Evolutionary conservation across 2,113 vertebrate species (phyloP), one percentile per base, ranked within the genome.

Genomic region (Bungarus multicinctus): DNA sequence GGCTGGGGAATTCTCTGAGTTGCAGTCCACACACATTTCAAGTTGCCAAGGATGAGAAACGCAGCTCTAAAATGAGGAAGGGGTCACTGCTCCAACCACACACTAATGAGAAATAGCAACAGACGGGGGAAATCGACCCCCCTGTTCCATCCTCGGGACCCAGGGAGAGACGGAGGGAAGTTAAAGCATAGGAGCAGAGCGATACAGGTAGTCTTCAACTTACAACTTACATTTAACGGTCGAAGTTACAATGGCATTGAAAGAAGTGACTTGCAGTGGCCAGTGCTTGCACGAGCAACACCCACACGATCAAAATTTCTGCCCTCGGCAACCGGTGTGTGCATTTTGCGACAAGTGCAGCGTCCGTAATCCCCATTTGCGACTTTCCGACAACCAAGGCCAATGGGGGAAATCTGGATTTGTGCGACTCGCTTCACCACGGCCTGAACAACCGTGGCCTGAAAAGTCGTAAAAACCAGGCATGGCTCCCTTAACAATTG

Each of bases 151-250:
- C 85, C 27, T 5, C 11, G 27, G 85, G 25, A 50, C 25, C 11
- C 47, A 52, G 85, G 3, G 7, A 47, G 55, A 12, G 53, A 12
- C 3, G 58, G 58, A 60, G 11, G 20, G 39, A 55, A 43, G 30
- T 1, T 7, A 10, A 5, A 11, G 10, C 20, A 8, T 2, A 6
- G 23, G 4, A 23, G 8, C 2, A 5, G 7, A n/a, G 30, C 9
- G 7, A 43, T 58, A n/a, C 3, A 64, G 27, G 27, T 14, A 1
- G 9, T 30, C 60, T 4, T 64, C 60, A 30, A 30, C 27, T 64
- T n/a, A n/a, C 0, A 64, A 30, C 27, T 54, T 54, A 54, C 27
- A 1, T 30, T 30, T 4, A 30, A 1, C 0, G 27, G 11, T 27
- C 60, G 3, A 60, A 30, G 27, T 64, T 64, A 64, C 27, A 64